Percentiles rank a stretch among this genome's conserved stretches.
Evolutionary conservation across 2,888 invertebrate genomes (phyloP).

Genomic region (Dynastes hyllus): DNA sequence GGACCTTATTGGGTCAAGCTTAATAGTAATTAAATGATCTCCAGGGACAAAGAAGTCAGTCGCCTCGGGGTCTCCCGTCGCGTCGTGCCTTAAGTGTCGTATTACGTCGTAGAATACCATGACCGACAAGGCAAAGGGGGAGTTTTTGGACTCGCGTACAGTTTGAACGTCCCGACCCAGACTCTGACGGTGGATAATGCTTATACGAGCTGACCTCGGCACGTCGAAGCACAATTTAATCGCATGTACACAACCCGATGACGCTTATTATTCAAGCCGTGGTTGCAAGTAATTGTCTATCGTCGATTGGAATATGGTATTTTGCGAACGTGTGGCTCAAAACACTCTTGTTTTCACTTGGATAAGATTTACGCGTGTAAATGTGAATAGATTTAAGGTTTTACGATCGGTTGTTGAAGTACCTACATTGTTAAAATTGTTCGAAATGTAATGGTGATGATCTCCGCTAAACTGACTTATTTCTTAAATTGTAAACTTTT

Average conservation of each 20-base stretch:
- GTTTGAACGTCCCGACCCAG: constrained; percentile 33
- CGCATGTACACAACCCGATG: constrained; percentile 54
- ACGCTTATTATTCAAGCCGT: constrained; percentile 51
- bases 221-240: constrained; percentile 56
- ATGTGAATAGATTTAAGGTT: too few species aligned
- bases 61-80: background rate
- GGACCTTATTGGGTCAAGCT: constrained; percentile 46
- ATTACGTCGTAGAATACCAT: constrained; percentile 5
- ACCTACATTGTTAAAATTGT: too few species aligned
- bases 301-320: constrained; percentile 34
- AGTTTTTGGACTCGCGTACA: background rate
- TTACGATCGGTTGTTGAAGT: too few species aligned
- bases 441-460: too few species aligned
- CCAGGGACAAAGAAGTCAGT: constrained; percentile 42
- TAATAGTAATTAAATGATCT: constrained; percentile 45
- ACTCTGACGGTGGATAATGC: background rate
- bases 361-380: background rate
- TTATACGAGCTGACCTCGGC: constrained; percentile 56
- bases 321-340: constrained; percentile 4
- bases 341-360: constrained; percentile 28
- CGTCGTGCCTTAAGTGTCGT: constrained; percentile 3
- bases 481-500: too few species aligned
- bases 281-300: constrained; percentile 32
- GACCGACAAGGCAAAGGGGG: constrained; percentile 1
- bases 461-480: too few species aligned